A percentile compares a stretch with the other conserved stretches of the same genome.
These are phyloP conservation scores for Epirrhoe alternata DNA, from an alignment of 2,888 invertebrate species.

Conservation along the genomic window DNA sequence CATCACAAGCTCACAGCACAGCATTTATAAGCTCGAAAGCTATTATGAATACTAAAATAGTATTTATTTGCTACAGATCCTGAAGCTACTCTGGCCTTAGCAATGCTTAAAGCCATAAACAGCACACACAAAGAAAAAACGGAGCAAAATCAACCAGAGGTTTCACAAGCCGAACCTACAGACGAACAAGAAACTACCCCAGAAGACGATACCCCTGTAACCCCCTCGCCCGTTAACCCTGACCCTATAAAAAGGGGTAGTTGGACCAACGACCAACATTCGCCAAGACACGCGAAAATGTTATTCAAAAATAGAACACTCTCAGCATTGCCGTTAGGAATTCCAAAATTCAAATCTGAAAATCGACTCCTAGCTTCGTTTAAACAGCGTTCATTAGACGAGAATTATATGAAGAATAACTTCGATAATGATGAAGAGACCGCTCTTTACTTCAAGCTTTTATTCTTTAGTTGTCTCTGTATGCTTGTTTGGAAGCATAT, in stretches of 20 bases:
- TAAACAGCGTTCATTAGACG: conserved; percentile 73
- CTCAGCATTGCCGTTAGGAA: conserved; percentile 73
- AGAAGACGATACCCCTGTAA: conserved; percentile 66
- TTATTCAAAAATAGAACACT: conserved; percentile 77
- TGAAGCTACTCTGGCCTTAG: conserved; percentile 67
- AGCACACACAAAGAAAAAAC: conserved; percentile 46
- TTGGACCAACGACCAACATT: conserved; percentile 63
- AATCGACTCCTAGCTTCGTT: conserved; percentile 72
- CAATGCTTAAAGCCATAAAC: conserved; percentile 65
- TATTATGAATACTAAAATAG: background rate
- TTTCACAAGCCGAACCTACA: conserved; percentile 52
- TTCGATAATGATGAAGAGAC: conserved; percentile 85
- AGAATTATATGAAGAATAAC: conserved; percentile 74
- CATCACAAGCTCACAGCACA: background rate
- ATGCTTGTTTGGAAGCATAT: conserved; percentile 95
- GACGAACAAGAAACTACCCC: conserved; percentile 68
- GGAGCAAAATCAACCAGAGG: conserved; percentile 62
- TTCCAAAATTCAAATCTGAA: conserved; percentile 67
- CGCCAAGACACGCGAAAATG: conserved; percentile 74
- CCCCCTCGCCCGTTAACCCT: conserved; percentile 65
- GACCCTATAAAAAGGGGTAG: conserved; percentile 66
- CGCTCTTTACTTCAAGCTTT: conserved; percentile 89
- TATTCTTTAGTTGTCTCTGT: conserved; percentile 92
- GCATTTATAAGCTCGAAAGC: background rate
- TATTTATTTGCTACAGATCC: conserved; percentile 59